A percentile compares a stretch with the other conserved stretches of the same genome.
Evolutionary conservation across 1,140 invertebrate genomes (phyloP).

Genomic region (Cydia fagiglandana): DNA sequence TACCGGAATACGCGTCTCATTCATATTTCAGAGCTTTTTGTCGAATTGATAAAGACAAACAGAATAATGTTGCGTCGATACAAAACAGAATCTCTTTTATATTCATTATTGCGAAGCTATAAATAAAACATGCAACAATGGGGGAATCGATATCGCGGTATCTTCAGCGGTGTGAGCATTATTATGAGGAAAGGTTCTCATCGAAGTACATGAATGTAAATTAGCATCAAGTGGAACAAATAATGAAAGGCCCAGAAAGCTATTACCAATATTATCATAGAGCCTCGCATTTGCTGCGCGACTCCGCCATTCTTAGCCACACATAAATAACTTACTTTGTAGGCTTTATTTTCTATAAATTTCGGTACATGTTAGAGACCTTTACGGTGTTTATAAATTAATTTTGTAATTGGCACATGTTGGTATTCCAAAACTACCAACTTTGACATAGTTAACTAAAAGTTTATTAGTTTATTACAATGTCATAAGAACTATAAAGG

Average conservation of each 20-base stretch:
- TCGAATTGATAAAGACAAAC: conserved; percentile 17
- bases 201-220: conserved; percentile 18
- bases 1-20: background rate
- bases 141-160: conserved; percentile 23
- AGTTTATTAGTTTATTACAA: no score
- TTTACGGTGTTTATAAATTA: no score
- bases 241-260: background rate
- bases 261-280: conserved; percentile 16
- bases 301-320: background rate
- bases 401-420: no score
- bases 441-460: no score
- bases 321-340: background rate
- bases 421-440: no score
- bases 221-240: conserved; percentile 6
- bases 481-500: no score
- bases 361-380: no score
- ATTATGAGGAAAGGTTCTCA: conserved; percentile 26
- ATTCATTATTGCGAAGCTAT: conserved; percentile 26
- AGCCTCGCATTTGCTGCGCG: background rate
- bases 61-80: conserved; percentile 24
- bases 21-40: conserved; percentile 1
- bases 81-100: conserved; percentile 21
- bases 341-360: background rate
- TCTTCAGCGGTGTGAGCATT: conserved; percentile 24
- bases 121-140: conserved; percentile 31